A percentile compares a stretch with the other conserved stretches of the same genome.
Conservation (phyloP, 2,113 vertebrate genomes). For the Clarias magur region DNA sequence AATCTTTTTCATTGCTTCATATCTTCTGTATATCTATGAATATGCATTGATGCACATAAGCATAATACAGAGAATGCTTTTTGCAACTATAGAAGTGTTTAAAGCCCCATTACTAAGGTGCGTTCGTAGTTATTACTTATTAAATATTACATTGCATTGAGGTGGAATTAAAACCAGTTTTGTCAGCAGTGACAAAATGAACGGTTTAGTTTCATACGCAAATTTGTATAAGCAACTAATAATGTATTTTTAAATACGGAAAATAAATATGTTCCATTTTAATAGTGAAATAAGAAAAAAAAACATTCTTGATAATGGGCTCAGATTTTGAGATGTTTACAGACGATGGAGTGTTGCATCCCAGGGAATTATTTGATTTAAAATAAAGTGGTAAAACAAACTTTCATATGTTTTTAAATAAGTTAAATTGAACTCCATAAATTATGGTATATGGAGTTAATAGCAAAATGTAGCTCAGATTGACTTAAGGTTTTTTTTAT, state of each 20-base stretch:
- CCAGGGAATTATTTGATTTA: neutral
- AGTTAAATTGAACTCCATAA: neutral
- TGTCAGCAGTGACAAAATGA: neutral
- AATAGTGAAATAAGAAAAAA: neutral
- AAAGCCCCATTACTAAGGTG: neutral
- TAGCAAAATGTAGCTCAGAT: slow-evolving; percentile 3
- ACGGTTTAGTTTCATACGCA: neutral
- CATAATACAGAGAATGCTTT: neutral
- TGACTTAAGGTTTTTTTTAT: neutral
- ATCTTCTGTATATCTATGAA: neutral
- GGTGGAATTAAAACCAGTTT: neutral
- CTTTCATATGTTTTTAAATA: neutral
- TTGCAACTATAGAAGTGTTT: neutral
- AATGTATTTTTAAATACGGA: neutral
- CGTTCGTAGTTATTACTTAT: neutral
- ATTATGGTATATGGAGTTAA: neutral
- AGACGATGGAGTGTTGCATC: neutral
- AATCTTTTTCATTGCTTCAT: neutral
- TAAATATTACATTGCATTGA: neutral
- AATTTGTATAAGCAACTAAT: neutral
- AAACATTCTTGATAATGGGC: neutral
- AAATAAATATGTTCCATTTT: neutral
- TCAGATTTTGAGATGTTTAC: neutral
- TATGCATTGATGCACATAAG: neutral
- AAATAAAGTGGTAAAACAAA: neutral